A percentile compares a stretch with the other conserved stretches of the same genome.
Evolutionary conservation across 2,113 vertebrate species (phyloP).

Genomic region (Pomatostomus ruficeps): DNA sequence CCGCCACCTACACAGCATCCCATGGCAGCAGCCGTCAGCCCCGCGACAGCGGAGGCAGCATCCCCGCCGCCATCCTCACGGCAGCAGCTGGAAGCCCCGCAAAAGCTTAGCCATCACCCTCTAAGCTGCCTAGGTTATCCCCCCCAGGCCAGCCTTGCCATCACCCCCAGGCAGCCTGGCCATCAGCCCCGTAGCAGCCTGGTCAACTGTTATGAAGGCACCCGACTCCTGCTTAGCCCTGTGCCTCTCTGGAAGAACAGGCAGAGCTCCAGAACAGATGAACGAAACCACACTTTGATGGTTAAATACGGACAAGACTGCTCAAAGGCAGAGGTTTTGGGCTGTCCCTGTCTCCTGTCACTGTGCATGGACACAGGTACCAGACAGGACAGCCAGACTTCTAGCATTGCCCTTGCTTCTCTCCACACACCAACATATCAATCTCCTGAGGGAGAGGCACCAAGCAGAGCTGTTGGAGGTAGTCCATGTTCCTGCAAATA

Average conservation of each 20-base stretch:
- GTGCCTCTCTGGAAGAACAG: neutral
- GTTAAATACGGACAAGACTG: neutral
- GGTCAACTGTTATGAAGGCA: rapidly evolving
- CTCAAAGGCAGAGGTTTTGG: neutral
- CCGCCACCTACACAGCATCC: neutral
- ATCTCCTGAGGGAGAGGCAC: neutral
- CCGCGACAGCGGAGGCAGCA: neutral
- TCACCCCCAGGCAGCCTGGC: neutral
- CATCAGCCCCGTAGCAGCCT: rapidly evolving
- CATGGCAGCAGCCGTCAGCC: neutral
- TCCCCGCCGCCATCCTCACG: neutral
- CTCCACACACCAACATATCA: rapidly evolving
- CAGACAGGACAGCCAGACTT: neutral
- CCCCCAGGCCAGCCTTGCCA: neutral
- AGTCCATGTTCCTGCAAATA: neutral
- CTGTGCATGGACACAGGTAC: neutral
- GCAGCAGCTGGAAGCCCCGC: neutral
- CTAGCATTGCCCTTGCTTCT: neutral
- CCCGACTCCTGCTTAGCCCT: neutral
- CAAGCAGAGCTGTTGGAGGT: neutral
- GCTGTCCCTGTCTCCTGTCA: neutral
- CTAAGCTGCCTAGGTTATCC: neutral
- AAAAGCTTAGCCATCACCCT: neutral
- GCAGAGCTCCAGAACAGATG: neutral
- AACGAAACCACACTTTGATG: rapidly evolving